Conservation (phyloP, 2,797 vertebrate genomes). For the Paedocypris micromegethes region DNA sequence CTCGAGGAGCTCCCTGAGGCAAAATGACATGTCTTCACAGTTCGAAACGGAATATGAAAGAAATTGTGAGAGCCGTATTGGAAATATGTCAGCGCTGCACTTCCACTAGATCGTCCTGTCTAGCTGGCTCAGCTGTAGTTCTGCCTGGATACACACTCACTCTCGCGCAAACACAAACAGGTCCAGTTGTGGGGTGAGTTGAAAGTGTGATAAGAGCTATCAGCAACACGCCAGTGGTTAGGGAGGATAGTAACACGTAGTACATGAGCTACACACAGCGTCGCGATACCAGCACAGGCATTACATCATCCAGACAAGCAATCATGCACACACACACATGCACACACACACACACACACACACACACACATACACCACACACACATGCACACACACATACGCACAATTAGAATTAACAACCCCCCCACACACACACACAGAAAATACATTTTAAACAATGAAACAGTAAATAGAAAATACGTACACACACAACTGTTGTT, state of each 20-base stretch:
- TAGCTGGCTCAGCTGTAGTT: conserved; percentile 36
- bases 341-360: too few relatives aligned
- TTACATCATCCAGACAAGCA: neutral
- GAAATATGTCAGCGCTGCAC: conserved; percentile 10
- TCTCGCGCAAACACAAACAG: neutral
- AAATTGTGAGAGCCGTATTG: conserved; percentile 4
- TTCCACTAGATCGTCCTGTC: conserved; percentile 29
- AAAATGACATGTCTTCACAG: conserved; percentile 19
- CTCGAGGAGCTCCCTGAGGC: conserved; percentile 20
- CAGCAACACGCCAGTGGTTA: conserved; percentile 34
- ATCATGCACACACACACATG: too few relatives aligned
- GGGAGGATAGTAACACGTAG: conserved; percentile 16
- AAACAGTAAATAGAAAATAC: too few relatives aligned
- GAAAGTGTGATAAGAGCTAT: conserved; percentile 47
- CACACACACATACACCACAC: too few relatives aligned
- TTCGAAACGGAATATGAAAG: conserved; percentile 19
- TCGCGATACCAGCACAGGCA: neutral
- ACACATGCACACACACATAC: too few relatives aligned
- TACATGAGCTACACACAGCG: neutral
- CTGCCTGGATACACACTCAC: conserved; percentile 14
- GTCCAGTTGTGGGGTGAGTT: conserved; percentile 29
- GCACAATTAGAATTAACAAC: too few relatives aligned
- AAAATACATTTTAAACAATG: too few relatives aligned
- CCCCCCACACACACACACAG: too few relatives aligned
- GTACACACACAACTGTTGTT: too few relatives aligned